Evolutionary conservation across 2,113 vertebrate species (phyloP).

Genomic region (Erinaceus europaeus): DNA sequence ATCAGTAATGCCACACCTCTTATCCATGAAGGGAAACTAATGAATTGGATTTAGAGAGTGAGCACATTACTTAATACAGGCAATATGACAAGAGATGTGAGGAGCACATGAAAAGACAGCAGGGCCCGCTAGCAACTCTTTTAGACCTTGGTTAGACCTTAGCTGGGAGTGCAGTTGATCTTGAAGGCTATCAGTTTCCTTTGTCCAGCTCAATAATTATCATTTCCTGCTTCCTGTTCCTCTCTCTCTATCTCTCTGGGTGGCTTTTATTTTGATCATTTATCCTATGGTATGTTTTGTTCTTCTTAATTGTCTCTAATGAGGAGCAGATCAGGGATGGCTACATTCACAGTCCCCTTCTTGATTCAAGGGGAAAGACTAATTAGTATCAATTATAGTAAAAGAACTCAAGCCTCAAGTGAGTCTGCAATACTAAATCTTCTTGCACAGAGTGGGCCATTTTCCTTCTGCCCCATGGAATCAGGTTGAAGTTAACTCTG

Average conservation of each 20-base stretch:
- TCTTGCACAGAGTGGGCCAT: neutral
- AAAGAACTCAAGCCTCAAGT: conserved; percentile 52
- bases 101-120: conserved; percentile 68
- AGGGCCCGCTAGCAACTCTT: conserved; percentile 54
- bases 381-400: conserved; percentile 65
- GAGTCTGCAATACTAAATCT: conserved; percentile 36
- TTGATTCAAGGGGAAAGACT: conserved; percentile 71
- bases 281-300: conserved; percentile 83
- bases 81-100: conserved; percentile 67
- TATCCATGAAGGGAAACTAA: conserved; percentile 78
- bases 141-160: conserved; percentile 20
- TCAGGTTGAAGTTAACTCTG: conserved; percentile 14
- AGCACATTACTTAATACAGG: conserved; percentile 73
- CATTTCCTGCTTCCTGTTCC: too few relatives aligned
- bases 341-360: conserved; percentile 72
- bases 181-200: conserved; percentile 66
- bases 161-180: neutral
- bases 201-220: too few relatives aligned
- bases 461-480: conserved; percentile 47
- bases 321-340: conserved; percentile 81
- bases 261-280: conserved; percentile 83
- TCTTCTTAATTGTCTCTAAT: conserved; percentile 85
- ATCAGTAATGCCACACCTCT: conserved; percentile 73
- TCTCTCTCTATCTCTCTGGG: conserved; percentile 84
- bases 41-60: conserved; percentile 73